Base-by-base conservation (phyloP, 1,140 invertebrate species). In the Diorhabda sublineata region DNA sequence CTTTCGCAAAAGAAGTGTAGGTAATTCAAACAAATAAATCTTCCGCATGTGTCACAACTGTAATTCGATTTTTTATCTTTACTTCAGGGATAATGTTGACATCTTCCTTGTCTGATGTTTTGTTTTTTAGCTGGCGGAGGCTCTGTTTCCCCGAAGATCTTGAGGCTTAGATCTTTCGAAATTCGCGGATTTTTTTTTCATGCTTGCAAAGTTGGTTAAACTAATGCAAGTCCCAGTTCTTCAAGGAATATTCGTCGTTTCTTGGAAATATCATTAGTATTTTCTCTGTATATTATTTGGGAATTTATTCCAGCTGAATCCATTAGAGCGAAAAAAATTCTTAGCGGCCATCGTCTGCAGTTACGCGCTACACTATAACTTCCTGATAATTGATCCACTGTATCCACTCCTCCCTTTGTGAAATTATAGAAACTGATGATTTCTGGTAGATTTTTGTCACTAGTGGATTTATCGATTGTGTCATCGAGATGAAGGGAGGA, bases 361-460 rank as follows among this genome's bases (percentile, higher is more conserved):
- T 59, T 59, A n/a, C 58, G 58, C 7, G 11, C 58, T 59, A 59
- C 58, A 59, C 58, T 59, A 59, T 59, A 59, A 59, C 11, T 59
- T 59, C 58, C 58, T 59, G 58, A 59, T 26, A 59, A n/a, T 26
- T 59, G 26, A 41, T 59, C 58, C 11, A 59, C 58, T 59, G 58
- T 59, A 59, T 26, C 26, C 26, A 26, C 26, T 26, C 26, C 26
- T 26, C 26, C 26, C 1, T 26, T 26, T 1, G 0, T 26, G 26
- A 26, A 26, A 26, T 26, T 26, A 26, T 26, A 26, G 26, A 26
- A 26, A 26, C 1, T 26, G 26, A 26, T 26, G 26, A 26, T 26
- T 26, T 26, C 26, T 26, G 26, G 26, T 26, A 26, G 26, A 26
- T 59, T 41, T 11, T 59, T 59, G 7, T 59, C 58, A n/a, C 5